A percentile compares a stretch with the other conserved stretches of the same genome.
These are phyloP conservation scores for Gopherus evgoodei DNA, from an alignment of 2,113 vertebrate genomes.

Conservation along the genomic window DNA sequence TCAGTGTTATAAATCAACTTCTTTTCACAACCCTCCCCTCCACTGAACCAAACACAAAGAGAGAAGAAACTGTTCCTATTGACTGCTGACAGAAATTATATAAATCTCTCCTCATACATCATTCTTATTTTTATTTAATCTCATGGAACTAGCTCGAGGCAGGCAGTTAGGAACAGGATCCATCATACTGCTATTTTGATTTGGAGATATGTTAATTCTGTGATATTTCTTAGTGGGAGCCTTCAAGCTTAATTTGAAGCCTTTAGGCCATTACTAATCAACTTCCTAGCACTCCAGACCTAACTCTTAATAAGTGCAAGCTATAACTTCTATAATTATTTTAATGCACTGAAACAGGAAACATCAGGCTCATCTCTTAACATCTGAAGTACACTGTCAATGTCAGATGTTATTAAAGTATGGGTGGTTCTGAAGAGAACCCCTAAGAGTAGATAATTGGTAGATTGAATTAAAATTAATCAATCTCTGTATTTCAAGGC, in stretches of 20 bases:
- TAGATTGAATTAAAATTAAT: background rate
- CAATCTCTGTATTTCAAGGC: background rate
- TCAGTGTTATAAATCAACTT: background rate
- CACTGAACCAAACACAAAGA: background rate
- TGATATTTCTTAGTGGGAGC: constrained; percentile 9
- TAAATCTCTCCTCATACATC: background rate
- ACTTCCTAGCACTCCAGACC: background rate
- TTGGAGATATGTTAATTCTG: constrained; percentile 7
- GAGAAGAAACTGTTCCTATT: background rate
- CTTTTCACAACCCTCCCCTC: background rate
- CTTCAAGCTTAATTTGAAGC: background rate
- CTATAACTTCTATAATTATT: constrained; percentile 14
- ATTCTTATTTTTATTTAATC: background rate
- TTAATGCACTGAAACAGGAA: background rate
- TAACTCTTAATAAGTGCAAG: background rate
- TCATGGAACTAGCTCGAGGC: background rate
- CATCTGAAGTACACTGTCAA: background rate
- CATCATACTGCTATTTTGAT: background rate
- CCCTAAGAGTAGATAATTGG: background rate
- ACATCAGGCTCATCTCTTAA: background rate
- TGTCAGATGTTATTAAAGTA: constrained; percentile 23
- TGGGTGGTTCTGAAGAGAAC: constrained; percentile 1
- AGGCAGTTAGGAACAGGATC: background rate
- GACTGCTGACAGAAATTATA: background rate
- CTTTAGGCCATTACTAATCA: background rate